These are phyloP conservation scores for Rhagologus leucostigma DNA, from an alignment of 2,113 vertebrate genomes.

Conservation along the genomic window DNA sequence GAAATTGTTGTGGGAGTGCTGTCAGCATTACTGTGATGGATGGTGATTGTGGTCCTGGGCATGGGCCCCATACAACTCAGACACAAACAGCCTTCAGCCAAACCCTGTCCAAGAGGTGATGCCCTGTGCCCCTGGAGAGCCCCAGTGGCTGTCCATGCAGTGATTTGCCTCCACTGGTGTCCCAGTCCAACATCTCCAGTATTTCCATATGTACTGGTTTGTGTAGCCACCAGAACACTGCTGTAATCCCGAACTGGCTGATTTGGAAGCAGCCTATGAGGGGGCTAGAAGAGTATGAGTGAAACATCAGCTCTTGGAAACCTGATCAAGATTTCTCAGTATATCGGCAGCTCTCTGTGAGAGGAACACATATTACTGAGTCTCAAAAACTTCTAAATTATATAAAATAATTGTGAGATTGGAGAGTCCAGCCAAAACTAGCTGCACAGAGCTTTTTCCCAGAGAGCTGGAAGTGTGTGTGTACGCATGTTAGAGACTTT, in stretches of 20 bases:
- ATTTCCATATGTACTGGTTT: neutral
- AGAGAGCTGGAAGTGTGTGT: neutral
- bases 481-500: neutral
- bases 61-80: fast-evolving
- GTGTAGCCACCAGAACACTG: neutral
- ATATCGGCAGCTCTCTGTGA: neutral
- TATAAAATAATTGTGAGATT: neutral
- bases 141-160: no score
- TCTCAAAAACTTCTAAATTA: neutral
- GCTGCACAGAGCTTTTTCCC: neutral
- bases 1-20: neutral
- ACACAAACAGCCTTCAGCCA: neutral
- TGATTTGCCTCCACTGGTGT: neutral
- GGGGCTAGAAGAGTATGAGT: neutral
- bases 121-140: neutral
- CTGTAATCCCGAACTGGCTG: neutral
- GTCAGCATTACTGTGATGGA: neutral
- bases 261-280: neutral
- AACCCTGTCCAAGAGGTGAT: neutral
- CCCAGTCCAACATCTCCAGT: neutral
- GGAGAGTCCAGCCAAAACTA: neutral
- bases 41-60: fast-evolving
- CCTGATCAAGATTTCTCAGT: neutral
- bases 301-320: neutral
- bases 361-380: neutral